Base-by-base conservation (phyloP, 2,113 vertebrate genomes). In the Tetrao urogallus region DNA sequence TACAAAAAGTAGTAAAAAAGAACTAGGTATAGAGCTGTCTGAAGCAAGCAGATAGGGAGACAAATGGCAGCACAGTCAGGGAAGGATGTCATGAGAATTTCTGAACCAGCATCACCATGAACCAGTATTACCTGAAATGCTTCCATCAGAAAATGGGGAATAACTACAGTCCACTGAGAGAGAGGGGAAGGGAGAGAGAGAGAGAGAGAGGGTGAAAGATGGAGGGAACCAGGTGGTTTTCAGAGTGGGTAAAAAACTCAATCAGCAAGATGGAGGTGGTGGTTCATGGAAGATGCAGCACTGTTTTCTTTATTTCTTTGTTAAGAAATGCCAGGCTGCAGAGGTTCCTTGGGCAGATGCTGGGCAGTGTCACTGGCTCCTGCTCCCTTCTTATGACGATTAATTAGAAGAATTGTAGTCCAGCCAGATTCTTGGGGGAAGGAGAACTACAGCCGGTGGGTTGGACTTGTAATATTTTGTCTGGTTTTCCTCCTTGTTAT, bases 281-380 rank as follows among this genome's bases (percentile, higher is more conserved):
- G 74, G 43, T 57, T 38, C 25, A 2, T 20, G 28, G 32, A 38
- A 40, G 74, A 47, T 18, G 52, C 40, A 73, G 27, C 1, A 1
- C 8, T 56, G 42, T 18, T 24, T 25, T 4, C 69, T 48, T 66
- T 43, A 21, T 81, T 58, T 16, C 28, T 30, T 18, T 65, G 12
- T 34, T 56, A 47, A 47, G 58, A 79, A 80, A 72, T 8, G 6
- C 6, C 48, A 72, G 1, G 5, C n/a, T 34, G 32, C 69, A 82
- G 56, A 60, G 5, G 5, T 47, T 64, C n/a, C 42, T 83, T 18
- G 7, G 17, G 28, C 1, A 2, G 0, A 0, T 0, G 1, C 17
- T 47, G 73, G 50, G 30, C 45, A 16, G 20, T 5, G 16, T 32
- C n/a, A 20, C 7, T 63, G 57, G 14, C 34, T 61, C 24, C 57